These are phyloP conservation scores for Scaptomyza montana DNA, from an alignment of 1,140 invertebrate genomes.

Conservation along the genomic window DNA sequence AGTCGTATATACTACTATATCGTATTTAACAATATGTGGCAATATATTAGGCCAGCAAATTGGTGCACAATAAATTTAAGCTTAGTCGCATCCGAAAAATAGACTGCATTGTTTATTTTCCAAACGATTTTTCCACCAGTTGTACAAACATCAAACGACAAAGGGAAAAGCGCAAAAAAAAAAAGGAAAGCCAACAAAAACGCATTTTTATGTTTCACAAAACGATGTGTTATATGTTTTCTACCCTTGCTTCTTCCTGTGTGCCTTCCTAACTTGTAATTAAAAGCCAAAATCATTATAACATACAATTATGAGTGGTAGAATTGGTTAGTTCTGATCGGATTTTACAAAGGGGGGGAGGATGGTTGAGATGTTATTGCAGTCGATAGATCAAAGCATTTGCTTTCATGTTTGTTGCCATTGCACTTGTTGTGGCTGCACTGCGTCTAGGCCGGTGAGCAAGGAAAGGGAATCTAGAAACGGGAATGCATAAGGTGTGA, in stretches of 20 bases:
- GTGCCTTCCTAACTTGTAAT: conserved; percentile 17
- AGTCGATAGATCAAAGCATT: conserved; percentile 75
- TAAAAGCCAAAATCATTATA: conserved; percentile 42
- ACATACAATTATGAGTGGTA: conserved; percentile 65
- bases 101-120: conserved; percentile 69
- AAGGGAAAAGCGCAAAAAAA: conserved; percentile 41
- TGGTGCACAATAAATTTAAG: conserved; percentile 68
- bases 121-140: conserved; percentile 48
- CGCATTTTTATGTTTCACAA: conserved; percentile 57
- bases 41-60: conserved; percentile 49
- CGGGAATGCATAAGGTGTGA: conserved; percentile 57
- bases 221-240: conserved; percentile 59
- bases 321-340: conserved; percentile 12
- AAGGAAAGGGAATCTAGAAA: background rate
- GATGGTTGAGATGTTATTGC: conserved; percentile 35
- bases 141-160: conserved; percentile 76
- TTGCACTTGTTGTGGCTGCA: conserved; percentile 69
- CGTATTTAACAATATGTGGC: conserved; percentile 32
- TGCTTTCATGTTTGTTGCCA: conserved; percentile 72
- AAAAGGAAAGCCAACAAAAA: conserved; percentile 60
- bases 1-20: background rate
- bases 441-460: conserved; percentile 22
- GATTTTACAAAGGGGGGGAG: background rate
- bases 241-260: conserved; percentile 36
- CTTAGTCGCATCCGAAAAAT: conserved; percentile 41